A percentile compares a stretch with the other conserved stretches of the same genome.
Conservation (phyloP, 2,113 vertebrate genomes). For the Grammomys surdaster region DNA sequence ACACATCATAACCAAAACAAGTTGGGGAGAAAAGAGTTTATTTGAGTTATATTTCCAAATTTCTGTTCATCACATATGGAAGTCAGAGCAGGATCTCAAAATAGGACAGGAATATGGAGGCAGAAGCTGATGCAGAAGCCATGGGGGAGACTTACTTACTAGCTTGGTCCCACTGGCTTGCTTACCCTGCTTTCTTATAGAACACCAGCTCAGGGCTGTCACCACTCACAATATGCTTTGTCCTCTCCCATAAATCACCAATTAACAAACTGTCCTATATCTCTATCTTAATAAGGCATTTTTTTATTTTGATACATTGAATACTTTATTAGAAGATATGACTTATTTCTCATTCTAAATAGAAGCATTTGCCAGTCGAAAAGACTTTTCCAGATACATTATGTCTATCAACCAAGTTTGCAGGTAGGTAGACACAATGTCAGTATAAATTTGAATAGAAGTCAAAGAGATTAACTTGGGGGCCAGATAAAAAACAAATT, state of each 20-base stretch:
- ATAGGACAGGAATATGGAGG: neutral
- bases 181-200: neutral
- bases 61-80: neutral
- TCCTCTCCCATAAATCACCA: neutral
- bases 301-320: neutral
- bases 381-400: slow-evolving; percentile 8
- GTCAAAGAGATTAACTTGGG: slow-evolving; percentile 49
- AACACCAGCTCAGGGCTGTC: neutral
- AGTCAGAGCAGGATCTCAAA: neutral
- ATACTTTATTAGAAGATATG: neutral
- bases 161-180: neutral
- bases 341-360: neutral
- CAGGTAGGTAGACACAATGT: neutral
- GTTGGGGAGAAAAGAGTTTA: neutral
- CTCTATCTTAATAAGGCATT: neutral
- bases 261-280: neutral
- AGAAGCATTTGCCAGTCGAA: slow-evolving; percentile 22
- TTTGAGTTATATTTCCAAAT: neutral
- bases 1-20: neutral
- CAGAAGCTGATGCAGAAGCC: neutral
- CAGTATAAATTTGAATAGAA: slow-evolving; percentile 49
- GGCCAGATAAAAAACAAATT: slow-evolving; percentile 42
- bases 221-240: neutral
- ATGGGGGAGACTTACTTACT: neutral
- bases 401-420: slow-evolving; percentile 38